phyloP scores from a whole-genome alignment of 2,888 invertebrate genomes.

The Graphium colonna region DNA sequence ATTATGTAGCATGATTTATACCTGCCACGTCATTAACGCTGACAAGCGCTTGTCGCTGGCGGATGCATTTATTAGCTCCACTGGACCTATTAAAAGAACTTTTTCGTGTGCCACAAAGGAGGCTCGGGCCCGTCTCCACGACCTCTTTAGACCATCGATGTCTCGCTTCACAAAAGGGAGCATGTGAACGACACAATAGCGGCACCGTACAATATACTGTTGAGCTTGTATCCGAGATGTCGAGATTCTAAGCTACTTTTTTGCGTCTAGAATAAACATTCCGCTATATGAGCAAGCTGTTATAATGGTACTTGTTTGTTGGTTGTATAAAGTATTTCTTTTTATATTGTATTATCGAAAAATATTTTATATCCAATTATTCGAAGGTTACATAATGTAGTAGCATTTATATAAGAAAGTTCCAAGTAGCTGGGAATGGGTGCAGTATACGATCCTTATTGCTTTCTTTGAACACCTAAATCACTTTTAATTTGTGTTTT shows the following conservation, averaged over 20 bases:
- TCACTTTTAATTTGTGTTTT: too few relatives aligned
- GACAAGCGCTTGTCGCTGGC: conserved; percentile 61
- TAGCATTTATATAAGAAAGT: too few relatives aligned
- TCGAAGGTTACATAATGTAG: too few relatives aligned
- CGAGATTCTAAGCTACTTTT: too few relatives aligned
- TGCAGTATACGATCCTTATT: not conserved
- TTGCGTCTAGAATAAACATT: too few relatives aligned
- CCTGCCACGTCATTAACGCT: conserved; percentile 69
- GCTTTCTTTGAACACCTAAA: not conserved
- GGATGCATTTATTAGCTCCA: conserved; percentile 67
- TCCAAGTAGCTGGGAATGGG: too few relatives aligned
- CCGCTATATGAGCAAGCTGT: not conserved
- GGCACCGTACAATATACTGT: not conserved
- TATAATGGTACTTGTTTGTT: not conserved
- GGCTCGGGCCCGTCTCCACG: conserved; percentile 15
- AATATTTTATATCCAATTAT: too few relatives aligned
- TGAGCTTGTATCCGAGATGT: not conserved
- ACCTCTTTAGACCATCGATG: conserved; percentile 13
- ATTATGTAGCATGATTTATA: conserved; percentile 75
- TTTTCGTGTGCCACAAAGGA: conserved; percentile 19
- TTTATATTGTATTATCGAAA: too few relatives aligned
- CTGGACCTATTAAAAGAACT: conserved; percentile 45
- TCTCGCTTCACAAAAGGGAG: conserved; percentile 18
- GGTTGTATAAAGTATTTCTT: too few relatives aligned
- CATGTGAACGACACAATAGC: not conserved